Base-by-base conservation (phyloP, 2,888 invertebrate species). In the Cephus runcator region DNA sequence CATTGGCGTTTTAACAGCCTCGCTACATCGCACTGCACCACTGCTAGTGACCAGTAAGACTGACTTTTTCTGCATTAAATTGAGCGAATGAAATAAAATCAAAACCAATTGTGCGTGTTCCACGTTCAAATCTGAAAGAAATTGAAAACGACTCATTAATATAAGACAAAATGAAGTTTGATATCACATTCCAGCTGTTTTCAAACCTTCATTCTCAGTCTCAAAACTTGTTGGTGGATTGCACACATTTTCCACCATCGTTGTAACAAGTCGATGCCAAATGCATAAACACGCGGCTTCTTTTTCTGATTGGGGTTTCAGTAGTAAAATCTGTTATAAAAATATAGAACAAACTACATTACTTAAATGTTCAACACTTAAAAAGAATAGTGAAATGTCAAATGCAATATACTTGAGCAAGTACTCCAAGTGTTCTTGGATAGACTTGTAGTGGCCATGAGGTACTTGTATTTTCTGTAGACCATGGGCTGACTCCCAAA, bases 11-110 rank as follows among this genome's bases (percentile, higher is more conserved):
- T 94, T 93, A 2, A 94, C 93, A 4, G 95, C 94, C 89, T 95
- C 95, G 12, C 94, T 94, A 85, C 95, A 95, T 77, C 95, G 92
- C 78, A 95, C 93, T 9, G 95, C 94, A 6, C 95, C 96, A 81
- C 96, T 96, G 2, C 97, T 96, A 56, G 96, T 96, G 85, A 96
- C 93, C 12, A 98, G 93, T 69, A 99, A 93, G 1, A 99, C 97
- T 2, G 97, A 96, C 91, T 99, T 99, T 92, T 98, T 99, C 92
- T 98, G 98, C 97, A 98, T 98, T 81, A 99, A 93, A 86, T 98
- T 98, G 80, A 99, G 92, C 0, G 98, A 97, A 92, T 99, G 98
- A 92, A 99, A 99, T 15, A 99, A 93, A 91, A 98, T 98, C 12
- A 99, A 93, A 81, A 99, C 92, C 69, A 99, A 93, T 91, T 99